phyloP scores from a whole-genome alignment of 2,888 invertebrate species.

The Drosophila formosana region DNA sequence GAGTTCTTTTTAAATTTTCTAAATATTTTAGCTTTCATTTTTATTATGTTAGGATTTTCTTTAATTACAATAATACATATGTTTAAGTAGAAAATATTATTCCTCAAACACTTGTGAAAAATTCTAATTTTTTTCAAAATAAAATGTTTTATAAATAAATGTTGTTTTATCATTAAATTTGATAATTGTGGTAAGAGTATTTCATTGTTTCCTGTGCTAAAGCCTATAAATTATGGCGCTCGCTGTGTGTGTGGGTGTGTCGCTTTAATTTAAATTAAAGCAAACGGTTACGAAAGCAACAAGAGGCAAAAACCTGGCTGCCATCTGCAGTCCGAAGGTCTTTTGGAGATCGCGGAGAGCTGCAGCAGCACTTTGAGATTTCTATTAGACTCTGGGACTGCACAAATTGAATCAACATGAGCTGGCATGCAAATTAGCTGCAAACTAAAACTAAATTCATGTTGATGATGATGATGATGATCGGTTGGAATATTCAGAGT shows the following conservation, averaged over 20 bases:
- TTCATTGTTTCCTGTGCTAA: background rate
- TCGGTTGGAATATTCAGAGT: slow-evolving; percentile 14
- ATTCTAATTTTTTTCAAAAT: too few relatives aligned
- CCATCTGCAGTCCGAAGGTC: slow-evolving; percentile 34
- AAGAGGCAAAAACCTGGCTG: slow-evolving; percentile 18
- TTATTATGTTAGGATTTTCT: too few relatives aligned
- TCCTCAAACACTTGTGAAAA: too few relatives aligned
- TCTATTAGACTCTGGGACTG: slow-evolving; percentile 18
- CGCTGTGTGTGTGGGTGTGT: slow-evolving; percentile 34
- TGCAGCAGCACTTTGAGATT: slow-evolving; percentile 8
- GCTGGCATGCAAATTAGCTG: slow-evolving; percentile 48
- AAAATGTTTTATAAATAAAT: too few relatives aligned
- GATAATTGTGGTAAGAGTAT: background rate
- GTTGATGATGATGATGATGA: slow-evolving; percentile 1
- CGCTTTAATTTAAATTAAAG: slow-evolving; percentile 39
- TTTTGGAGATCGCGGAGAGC: slow-evolving; percentile 6
- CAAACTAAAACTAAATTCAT: slow-evolving; percentile 12
- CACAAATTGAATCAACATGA: slow-evolving; percentile 45
- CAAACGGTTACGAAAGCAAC: slow-evolving; percentile 49
- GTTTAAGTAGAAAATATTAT: too few relatives aligned
- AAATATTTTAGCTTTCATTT: too few relatives aligned
- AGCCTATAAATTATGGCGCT: background rate
- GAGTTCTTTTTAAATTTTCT: too few relatives aligned
- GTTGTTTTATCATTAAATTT: too few relatives aligned
- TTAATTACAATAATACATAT: too few relatives aligned